Evolutionary conservation across 2,888 invertebrate genomes (phyloP), one percentile per base, ranked within the genome.

Genomic region (Steromphala cineraria): DNA sequence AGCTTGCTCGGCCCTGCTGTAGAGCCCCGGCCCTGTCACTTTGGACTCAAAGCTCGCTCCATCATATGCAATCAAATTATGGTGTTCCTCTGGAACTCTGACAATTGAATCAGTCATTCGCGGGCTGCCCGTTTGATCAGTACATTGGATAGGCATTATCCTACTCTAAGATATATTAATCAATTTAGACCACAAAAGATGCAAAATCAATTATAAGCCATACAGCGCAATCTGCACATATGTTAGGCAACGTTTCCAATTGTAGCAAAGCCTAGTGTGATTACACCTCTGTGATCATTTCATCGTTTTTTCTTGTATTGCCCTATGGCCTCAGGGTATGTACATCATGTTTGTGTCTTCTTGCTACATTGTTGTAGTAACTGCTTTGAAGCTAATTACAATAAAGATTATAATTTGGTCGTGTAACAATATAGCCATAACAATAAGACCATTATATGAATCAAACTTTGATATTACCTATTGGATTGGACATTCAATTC

Each of bases 61-160:
- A 71, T 71, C 71, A 71, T 71, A 71, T 71, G 71, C 71, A 71
- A 71, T 71, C 71, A 71, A 71, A 71, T 71, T 71, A 71, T 40
- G 19, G 71, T 71, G 40, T 17, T 71, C 71, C 40, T 17, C 71
- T 4, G 31, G 19, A 10, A 4, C 36, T 31, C 7, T 17, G 19
- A 71, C 71, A 71, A 71, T 71, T 31, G n/a, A 71, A 17, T 71
- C 31, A 71, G 19, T 40, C 28, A 40, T 19, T 36, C 71, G 19
- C 19, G 36, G 36, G 36, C n/a, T 40, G 28, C 17, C 19, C 40
- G 71, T n/a, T 71, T 71, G 36, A 71, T 71, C 71, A 36, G 28
- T 10, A 62, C 28, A 40, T 31, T n/a, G 36, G 19, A 36, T 2
- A 15, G 17, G 36, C 36, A 71, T 71, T 36, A 71, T 31, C 31